These are phyloP conservation scores for Trichopria drosophilae DNA, from an alignment of 2,888 invertebrate genomes.

Conservation along the genomic window DNA sequence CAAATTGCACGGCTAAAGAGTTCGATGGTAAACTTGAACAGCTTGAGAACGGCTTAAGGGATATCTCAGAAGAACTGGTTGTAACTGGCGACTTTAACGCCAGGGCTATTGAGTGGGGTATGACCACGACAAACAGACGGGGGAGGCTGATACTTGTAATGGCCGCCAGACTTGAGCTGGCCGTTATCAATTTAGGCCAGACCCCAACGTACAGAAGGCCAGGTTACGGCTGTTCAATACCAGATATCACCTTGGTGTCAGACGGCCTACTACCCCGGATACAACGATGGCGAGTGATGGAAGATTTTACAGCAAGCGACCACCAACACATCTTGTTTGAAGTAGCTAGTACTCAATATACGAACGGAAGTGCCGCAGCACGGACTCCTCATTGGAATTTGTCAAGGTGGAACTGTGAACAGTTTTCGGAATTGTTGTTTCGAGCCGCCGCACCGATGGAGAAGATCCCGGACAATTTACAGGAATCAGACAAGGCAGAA, in stretches of 20 bases:
- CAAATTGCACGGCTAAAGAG: slow-evolving; percentile 23
- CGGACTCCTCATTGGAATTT: too few species aligned
- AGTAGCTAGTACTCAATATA: too few species aligned
- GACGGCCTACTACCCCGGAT: slow-evolving; percentile 17
- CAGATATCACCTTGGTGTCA: slow-evolving; percentile 30
- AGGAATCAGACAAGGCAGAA: too few species aligned
- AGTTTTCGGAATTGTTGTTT: too few species aligned
- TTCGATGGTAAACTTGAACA: slow-evolving; percentile 12
- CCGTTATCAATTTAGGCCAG: slow-evolving; percentile 17
- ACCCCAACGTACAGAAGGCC: slow-evolving; percentile 26
- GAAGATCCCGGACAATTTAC: too few species aligned
- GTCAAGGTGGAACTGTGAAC: too few species aligned
- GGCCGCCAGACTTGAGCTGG: slow-evolving; percentile 32
- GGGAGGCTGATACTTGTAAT: slow-evolving; percentile 36
- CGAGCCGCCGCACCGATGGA: too few species aligned
- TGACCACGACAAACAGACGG: slow-evolving; percentile 34
- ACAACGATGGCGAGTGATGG: slow-evolving; percentile 28
- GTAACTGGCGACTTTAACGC: slow-evolving; percentile 30
- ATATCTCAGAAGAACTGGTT: slow-evolving; percentile 12
- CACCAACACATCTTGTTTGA: slow-evolving; percentile 31
- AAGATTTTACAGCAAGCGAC: slow-evolving; percentile 33
- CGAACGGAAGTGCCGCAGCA: too few species aligned
- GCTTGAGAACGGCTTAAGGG: slow-evolving; percentile 21
- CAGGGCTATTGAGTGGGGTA: slow-evolving; percentile 35
- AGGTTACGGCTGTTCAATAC: slow-evolving; percentile 19